A percentile compares a stretch with the other conserved stretches of the same genome.
Evolutionary conservation across 2,888 invertebrate genomes (phyloP).

Genomic region (Corbicula japonica): DNA sequence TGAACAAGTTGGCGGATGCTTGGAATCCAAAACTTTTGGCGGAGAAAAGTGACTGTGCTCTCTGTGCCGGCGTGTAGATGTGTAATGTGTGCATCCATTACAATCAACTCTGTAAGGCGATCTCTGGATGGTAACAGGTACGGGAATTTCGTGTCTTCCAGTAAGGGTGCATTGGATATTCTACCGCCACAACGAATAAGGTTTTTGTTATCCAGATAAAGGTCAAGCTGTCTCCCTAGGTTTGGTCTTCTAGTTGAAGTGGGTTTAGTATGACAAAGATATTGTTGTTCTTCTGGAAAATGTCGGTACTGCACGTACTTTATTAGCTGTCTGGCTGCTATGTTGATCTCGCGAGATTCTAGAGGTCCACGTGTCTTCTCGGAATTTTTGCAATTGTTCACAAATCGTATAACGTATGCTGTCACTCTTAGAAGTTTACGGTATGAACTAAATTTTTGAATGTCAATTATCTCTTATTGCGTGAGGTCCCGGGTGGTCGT

Average conservation of each 20-base stretch:
- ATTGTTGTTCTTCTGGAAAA: not conserved
- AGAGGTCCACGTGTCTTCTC: constrained; percentile 10
- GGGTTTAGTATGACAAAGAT: not conserved
- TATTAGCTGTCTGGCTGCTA: constrained; percentile 14
- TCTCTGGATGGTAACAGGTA: constrained; percentile 6
- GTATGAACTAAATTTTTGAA: too few species aligned
- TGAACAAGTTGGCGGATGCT: constrained; percentile 17
- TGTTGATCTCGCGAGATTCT: constrained; percentile 10
- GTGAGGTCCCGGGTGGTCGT: too few species aligned
- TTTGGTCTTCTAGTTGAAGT: not conserved
- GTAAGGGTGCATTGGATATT: too few species aligned
- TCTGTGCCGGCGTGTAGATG: constrained; percentile 1
- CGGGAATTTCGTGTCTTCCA: not conserved
- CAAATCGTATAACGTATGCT: too few species aligned
- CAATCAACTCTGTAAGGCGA: not conserved
- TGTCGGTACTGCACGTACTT: not conserved
- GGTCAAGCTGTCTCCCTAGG: constrained; percentile 7
- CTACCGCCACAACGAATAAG: constrained; percentile 13
- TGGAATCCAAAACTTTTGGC: too few species aligned
- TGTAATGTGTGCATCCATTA: constrained; percentile 3
- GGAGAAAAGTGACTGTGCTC: too few species aligned
- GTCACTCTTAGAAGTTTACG: too few species aligned
- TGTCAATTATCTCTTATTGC: too few species aligned
- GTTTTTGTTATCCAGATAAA: constrained; percentile 2
- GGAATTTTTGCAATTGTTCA: not conserved